Evolutionary conservation across 1,140 invertebrate species (phyloP).

Genomic region (Aphelenchoides avenae): DNA sequence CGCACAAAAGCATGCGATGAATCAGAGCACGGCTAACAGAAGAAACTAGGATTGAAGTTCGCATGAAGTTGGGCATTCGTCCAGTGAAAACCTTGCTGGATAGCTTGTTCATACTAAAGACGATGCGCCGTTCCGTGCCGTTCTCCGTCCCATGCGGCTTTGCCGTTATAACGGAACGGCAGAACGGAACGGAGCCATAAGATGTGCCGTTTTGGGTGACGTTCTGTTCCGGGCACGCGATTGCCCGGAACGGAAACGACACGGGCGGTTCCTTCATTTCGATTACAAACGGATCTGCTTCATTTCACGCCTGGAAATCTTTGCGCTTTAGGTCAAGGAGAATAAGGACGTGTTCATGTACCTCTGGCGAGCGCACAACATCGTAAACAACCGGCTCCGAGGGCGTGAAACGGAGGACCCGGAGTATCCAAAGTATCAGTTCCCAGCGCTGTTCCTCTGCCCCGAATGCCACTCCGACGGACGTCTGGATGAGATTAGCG

Average conservation of each 20-base stretch:
- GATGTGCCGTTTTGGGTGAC: no score
- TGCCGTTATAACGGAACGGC: no score
- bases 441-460: conserved; percentile 54
- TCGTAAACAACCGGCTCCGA: conserved; percentile 55
- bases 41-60: not conserved
- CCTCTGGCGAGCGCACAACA: conserved; percentile 57
- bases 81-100: not conserved
- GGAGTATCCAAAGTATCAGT: conserved; percentile 54
- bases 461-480: conserved; percentile 39
- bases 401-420: conserved; percentile 55
- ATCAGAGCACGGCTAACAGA: no score
- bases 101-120: conserved; percentile 12
- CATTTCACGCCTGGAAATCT: conserved; percentile 25
- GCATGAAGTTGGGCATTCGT: not conserved
- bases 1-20: not conserved
- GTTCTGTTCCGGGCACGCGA: no score
- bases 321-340: conserved; percentile 44
- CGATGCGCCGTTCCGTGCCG: no score
- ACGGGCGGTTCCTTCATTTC: not conserved
- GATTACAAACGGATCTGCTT: not conserved
- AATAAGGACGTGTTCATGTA: conserved; percentile 57
- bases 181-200: no score
- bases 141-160: no score
- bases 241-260: conserved; percentile 12
- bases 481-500: conserved; percentile 23